Evolutionary conservation across 1,140 invertebrate genomes (phyloP).

Genomic region (Bombus turneri): DNA sequence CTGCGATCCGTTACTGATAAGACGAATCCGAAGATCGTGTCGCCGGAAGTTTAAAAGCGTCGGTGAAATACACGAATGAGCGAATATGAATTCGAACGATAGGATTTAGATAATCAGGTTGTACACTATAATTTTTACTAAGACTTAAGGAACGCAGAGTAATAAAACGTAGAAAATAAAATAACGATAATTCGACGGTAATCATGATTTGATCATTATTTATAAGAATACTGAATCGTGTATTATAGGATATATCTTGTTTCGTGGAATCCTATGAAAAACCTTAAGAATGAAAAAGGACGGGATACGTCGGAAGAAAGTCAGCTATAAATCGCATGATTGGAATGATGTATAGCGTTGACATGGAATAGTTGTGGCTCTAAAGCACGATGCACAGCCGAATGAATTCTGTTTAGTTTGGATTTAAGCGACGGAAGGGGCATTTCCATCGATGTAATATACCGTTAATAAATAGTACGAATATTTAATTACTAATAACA

Average conservation of each 20-base stretch:
- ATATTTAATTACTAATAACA: conserved; percentile 21
- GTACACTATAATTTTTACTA: no score
- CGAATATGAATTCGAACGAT: no score
- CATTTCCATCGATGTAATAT: background rate
- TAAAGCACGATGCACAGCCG: background rate
- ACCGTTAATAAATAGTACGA: background rate
- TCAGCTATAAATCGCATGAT: conserved; percentile 31
- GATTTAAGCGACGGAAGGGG: background rate
- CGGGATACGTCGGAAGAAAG: conserved; percentile 5
- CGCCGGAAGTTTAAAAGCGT: no score
- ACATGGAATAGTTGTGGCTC: background rate
- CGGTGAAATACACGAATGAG: no score
- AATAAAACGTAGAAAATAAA: background rate
- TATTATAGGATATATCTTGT: background rate
- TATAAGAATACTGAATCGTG: background rate
- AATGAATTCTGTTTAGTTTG: conserved; percentile 12
- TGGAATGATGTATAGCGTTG: conserved; percentile 18
- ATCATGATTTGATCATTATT: background rate
- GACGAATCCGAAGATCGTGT: no score
- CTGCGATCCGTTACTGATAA: background rate
- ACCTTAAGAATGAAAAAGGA: conserved; percentile 34
- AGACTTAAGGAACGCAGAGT: no score
- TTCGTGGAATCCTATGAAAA: background rate
- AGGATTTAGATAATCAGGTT: no score
- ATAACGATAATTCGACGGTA: background rate